Base-by-base conservation (phyloP, 37 sponge, comb jelly and placozoan species). In the Haliclona indistincta region DNA sequence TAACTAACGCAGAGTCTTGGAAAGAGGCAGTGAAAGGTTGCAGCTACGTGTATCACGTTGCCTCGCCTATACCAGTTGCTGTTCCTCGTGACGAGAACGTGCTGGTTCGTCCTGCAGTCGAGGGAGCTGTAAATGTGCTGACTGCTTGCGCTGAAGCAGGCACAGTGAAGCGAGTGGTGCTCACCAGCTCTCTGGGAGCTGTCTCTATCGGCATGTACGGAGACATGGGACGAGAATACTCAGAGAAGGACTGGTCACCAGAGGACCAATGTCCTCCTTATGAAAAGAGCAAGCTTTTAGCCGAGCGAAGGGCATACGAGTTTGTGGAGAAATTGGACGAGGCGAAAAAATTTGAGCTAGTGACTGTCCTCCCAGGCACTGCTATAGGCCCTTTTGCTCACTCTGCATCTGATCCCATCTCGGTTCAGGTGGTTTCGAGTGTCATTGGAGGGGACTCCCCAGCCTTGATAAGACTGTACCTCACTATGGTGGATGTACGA, bases 111-210 rank as follows among this genome's bases (percentile, higher is more conserved):
- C 87, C 90, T 37, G 90, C 96, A 10, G 96, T 93, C n/a, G 86
- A 92, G 26, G 94, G 94, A 0, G 89, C 88, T 4, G 34, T 51
- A 44, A 87, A 84, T 40, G 94, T 96, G 2, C 85, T 96, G 29
- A 72, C 70, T 6, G 96, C 94, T 2, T 96, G 96, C 54, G 79
- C 76, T 0, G 81, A 78, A 2, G 84, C 87, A 17, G 87, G 88
- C 23, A 83, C 84, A 38, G 90, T 96, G 40, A 92, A 89, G 69
- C 67, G 94, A 0, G 94, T 96, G 1, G 90, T 96, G 6, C 36
- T 96, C 15, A 96, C 96, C 43, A 92, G 96, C 70, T 88, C 94
- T 15, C 73, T 89, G 4, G 87, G 87, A 38, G 90, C 96, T 13
- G 70, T 96, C 20, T 86, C 90, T 13, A 64, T 47, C 54, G 86